Evolutionary conservation across 2,797 vertebrate species (phyloP).

Genomic region (Choloepus didactylus): DNA sequence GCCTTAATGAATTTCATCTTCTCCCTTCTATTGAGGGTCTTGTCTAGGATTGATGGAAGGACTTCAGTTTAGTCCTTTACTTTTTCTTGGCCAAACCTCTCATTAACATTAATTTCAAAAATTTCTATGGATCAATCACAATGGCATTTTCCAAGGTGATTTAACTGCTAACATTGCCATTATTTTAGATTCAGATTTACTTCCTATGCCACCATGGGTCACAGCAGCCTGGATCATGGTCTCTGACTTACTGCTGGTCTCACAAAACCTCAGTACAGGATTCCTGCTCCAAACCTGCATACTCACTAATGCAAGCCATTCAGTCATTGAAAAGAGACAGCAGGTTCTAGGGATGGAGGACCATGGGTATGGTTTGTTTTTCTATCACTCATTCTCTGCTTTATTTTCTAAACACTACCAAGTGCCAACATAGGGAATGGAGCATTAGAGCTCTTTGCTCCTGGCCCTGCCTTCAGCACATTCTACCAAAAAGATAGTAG

Average conservation of each 20-base stretch:
- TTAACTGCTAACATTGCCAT: not conserved
- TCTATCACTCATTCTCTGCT: not conserved
- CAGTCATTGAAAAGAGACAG: not conserved
- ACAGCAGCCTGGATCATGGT: not conserved
- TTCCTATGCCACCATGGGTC: not conserved
- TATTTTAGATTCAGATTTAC: not conserved
- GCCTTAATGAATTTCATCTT: not conserved
- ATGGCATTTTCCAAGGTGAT: not conserved
- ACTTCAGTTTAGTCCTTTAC: no score
- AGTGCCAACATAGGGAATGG: not conserved
- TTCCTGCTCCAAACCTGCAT: not conserved
- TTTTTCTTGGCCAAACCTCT: not conserved
- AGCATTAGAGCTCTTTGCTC: not conserved
- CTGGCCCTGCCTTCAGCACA: not conserved
- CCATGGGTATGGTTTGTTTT: not conserved
- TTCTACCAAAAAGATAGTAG: not conserved
- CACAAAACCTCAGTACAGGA: not conserved
- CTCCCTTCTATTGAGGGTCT: not conserved
- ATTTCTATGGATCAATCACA: not conserved
- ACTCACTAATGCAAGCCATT: not conserved
- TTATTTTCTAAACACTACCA: not conserved
- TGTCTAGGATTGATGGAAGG: no score
- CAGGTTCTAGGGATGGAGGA: not conserved
- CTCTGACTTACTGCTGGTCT: not conserved
- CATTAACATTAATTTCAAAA: not conserved